These are phyloP conservation scores for Bombyx mori DNA, from an alignment of 1,140 invertebrate genomes.

Conservation along the genomic window ASM3026992v2 NC_085112.1:8901501-8902000, in stretches of 20 bases:
- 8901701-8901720: too few species aligned
- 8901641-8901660: constrained; percentile 32
- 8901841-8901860: too few species aligned
- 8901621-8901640: constrained; percentile 60
- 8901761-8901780: too few species aligned
- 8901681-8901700: constrained; percentile 1
- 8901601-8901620: constrained; percentile 52
- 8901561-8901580: constrained; percentile 56
- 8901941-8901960: constrained; percentile 60
- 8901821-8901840: too few species aligned
- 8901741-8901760: too few species aligned
- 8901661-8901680: constrained; percentile 35
- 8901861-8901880: not conserved
- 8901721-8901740: too few species aligned
- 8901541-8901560: constrained; percentile 41
- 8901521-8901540: constrained; percentile 39
- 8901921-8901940: constrained; percentile 62
- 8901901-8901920: constrained; percentile 53
- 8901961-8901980: constrained; percentile 53
- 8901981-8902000: constrained; percentile 46
- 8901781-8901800: too few species aligned
- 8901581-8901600: constrained; percentile 48
- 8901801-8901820: too few species aligned
- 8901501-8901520: constrained; percentile 28
- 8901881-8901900: constrained; percentile 19